phyloP scores from a whole-genome alignment of 2,797 vertebrate genomes.

The Decapterus maruadsi region DNA sequence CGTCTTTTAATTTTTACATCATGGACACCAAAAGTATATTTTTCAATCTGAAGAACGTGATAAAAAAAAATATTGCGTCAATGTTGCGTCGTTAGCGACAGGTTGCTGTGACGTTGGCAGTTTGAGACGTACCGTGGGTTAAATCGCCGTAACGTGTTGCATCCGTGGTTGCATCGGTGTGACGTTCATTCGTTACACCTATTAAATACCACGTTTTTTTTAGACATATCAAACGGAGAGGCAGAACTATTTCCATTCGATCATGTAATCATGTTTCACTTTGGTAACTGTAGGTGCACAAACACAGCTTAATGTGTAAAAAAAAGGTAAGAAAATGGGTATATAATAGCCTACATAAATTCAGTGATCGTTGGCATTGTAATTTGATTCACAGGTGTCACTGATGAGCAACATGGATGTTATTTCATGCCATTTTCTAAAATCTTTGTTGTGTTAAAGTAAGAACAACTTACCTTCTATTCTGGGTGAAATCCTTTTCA shows the following conservation, averaged over 20 bases:
- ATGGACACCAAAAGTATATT: too few species aligned
- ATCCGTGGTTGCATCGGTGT: background rate
- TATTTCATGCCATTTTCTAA: background rate
- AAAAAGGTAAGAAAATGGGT: background rate
- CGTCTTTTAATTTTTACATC: too few species aligned
- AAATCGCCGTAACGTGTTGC: background rate
- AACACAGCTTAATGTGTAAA: too few species aligned
- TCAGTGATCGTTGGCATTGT: background rate
- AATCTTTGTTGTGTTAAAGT: background rate
- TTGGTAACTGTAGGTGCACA: background rate
- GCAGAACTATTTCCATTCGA: background rate
- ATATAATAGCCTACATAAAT: background rate
- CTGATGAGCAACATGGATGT: background rate
- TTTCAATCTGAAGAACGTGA: too few species aligned
- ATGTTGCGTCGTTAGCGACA: background rate
- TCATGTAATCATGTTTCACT: background rate
- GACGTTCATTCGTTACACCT: background rate
- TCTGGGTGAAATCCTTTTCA: background rate
- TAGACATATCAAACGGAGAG: too few species aligned
- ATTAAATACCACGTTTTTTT: background rate
- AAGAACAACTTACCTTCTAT: background rate
- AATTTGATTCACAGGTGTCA: background rate
- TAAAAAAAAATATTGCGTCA: slow-evolving; percentile 14
- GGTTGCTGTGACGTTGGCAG: too few species aligned
- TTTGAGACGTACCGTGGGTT: background rate